phyloP scores from a whole-genome alignment of 2,113 vertebrate genomes.

The Phasianus colchicus region DNA sequence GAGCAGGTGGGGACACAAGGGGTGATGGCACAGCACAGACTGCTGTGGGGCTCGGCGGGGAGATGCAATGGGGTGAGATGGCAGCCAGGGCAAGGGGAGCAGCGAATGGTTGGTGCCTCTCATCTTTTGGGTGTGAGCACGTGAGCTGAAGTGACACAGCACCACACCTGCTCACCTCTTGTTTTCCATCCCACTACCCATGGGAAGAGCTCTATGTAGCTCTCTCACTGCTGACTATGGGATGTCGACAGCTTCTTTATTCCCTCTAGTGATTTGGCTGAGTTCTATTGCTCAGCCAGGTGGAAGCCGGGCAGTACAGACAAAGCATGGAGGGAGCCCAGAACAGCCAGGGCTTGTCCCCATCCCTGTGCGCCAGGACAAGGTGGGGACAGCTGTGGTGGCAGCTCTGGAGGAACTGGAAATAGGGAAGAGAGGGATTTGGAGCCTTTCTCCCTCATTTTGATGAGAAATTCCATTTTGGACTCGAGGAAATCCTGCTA shows the following conservation, averaged over 20 bases:
- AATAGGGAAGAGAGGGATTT: not conserved
- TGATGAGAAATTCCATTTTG: not conserved
- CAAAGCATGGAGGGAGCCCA: not conserved
- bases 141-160: not conserved
- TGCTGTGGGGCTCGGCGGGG: rapidly evolving
- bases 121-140: not conserved
- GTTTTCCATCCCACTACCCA: not conserved
- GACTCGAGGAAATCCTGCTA: not conserved
- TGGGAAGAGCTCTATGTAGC: constrained; percentile 44
- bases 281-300: not conserved
- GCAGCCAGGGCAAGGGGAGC: not conserved
- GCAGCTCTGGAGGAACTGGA: not conserved
- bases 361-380: not conserved
- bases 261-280: not conserved
- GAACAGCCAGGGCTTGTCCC: not conserved
- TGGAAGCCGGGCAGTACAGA: not conserved
- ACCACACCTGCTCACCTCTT: not conserved
- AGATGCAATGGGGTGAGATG: not conserved
- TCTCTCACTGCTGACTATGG: constrained; percentile 18
- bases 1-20: not conserved
- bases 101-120: not conserved
- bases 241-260: constrained; percentile 33
- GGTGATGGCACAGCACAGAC: not conserved
- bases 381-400: rapidly evolving
- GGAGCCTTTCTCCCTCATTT: not conserved